phyloP scores from a whole-genome alignment of 1,140 invertebrate genomes.

The Archivesica marissinica region DNA sequence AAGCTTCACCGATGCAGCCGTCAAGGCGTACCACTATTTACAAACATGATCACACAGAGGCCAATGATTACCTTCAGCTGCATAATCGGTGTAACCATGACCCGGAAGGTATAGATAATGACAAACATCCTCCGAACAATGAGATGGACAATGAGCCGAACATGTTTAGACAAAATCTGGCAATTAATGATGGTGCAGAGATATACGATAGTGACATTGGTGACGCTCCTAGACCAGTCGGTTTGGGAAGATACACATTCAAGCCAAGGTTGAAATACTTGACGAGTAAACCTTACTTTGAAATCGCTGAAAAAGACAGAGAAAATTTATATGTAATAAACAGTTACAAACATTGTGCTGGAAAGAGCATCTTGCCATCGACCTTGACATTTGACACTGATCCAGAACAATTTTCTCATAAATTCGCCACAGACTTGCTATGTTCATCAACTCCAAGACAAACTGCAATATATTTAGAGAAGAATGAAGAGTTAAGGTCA shows the following conservation, averaged over 20 bases:
- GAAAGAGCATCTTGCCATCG: conserved; percentile 33
- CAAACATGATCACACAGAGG: background rate
- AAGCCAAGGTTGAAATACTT: conserved; percentile 50
- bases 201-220: background rate
- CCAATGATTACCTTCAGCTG: background rate
- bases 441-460: conserved; percentile 41
- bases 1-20: background rate
- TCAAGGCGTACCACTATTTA: background rate
- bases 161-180: background rate
- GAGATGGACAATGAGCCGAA: background rate
- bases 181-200: conserved; percentile 21
- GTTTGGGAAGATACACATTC: conserved; percentile 48
- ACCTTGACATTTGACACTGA: conserved; percentile 49
- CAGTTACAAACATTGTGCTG: conserved; percentile 53
- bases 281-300: background rate
- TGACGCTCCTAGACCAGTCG: background rate
- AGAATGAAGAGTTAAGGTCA: background rate
- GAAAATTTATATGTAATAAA: conserved; percentile 49
- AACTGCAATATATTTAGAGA: background rate
- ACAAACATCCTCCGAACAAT: background rate
- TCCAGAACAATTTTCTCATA: conserved; percentile 22
- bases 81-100: background rate
- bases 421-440: conserved; percentile 32
- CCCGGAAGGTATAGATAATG: background rate
- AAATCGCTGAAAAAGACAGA: conserved; percentile 29